phyloP scores from a whole-genome alignment of 2,797 vertebrate genomes.

The Pitangus sulphuratus region DNA sequence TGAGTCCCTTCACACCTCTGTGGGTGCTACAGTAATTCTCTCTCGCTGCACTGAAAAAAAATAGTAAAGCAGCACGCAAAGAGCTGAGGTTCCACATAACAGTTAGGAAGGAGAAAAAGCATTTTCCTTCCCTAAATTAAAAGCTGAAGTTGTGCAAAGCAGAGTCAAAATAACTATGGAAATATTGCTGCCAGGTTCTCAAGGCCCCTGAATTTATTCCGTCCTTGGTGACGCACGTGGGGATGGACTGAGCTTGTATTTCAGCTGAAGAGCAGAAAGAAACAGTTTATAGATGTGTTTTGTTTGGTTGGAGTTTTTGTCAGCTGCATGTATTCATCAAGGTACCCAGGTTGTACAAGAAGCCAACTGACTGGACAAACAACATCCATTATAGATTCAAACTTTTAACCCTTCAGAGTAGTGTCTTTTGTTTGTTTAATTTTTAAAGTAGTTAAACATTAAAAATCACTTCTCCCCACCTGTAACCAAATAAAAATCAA shows the following conservation, averaged over 20 bases:
- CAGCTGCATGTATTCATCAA: background rate
- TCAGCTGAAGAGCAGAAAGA: constrained; percentile 46
- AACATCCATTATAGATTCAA: background rate
- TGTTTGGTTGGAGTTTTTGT: constrained; percentile 25
- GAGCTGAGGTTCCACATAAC: background rate
- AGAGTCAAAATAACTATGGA: constrained; percentile 2
- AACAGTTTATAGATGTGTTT: constrained; percentile 35
- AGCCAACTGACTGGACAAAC: background rate
- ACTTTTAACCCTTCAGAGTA: constrained; percentile 66
- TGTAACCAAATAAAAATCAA: constrained; percentile 22
- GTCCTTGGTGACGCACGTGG: background rate
- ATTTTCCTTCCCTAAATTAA: constrained; percentile 19
- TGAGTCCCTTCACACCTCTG: constrained; percentile 64
- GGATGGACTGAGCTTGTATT: background rate
- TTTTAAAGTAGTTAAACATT: background rate
- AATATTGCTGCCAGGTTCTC: background rate
- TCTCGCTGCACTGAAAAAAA: background rate
- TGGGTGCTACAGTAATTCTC: constrained; percentile 58
- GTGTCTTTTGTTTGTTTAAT: background rate
- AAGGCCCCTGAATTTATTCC: constrained; percentile 30
- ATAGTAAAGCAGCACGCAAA: background rate
- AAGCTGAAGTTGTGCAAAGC: constrained; percentile 22
- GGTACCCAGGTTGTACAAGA: background rate
- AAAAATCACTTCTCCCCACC: constrained; percentile 49
- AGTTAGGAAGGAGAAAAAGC: background rate